These are phyloP conservation scores for Tupiocoris notatus DNA, from an alignment of 2,888 invertebrate species.

Conservation along the genomic window DNA sequence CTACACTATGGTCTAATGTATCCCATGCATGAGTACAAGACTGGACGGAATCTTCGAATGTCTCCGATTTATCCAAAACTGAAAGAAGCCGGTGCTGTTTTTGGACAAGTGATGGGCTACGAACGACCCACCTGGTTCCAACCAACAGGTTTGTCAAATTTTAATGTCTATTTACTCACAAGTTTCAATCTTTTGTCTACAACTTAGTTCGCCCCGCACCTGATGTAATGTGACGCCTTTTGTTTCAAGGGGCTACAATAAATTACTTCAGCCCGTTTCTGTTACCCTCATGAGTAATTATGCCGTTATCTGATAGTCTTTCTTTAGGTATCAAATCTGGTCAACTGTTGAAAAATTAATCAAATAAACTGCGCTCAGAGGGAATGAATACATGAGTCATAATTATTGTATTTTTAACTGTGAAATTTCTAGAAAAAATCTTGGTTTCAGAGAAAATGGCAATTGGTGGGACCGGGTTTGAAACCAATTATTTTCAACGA, in stretches of 20 bases:
- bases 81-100: conserved; percentile 87
- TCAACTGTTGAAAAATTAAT: no score
- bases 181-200: background rate
- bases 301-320: no score
- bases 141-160: conserved; percentile 50
- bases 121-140: conserved; percentile 93
- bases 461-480: no score
- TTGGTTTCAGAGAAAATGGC: no score
- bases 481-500: no score
- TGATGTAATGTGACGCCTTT: background rate
- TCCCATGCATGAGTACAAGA: conserved; percentile 81
- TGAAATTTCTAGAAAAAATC: no score
- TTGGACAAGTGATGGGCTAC: conserved; percentile 97
- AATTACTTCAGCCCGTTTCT: background rate
- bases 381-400: no score
- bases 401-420: no score
- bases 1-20: conserved; percentile 79
- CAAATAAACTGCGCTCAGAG: no score
- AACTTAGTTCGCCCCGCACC: background rate
- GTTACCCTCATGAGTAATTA: no score
- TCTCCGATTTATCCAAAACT: conserved; percentile 93
- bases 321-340: no score
- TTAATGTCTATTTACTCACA: no score
- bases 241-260: background rate
- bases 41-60: conserved; percentile 85